Base-by-base conservation (phyloP, 2,888 invertebrate genomes). In the Desoria tigrina region DNA sequence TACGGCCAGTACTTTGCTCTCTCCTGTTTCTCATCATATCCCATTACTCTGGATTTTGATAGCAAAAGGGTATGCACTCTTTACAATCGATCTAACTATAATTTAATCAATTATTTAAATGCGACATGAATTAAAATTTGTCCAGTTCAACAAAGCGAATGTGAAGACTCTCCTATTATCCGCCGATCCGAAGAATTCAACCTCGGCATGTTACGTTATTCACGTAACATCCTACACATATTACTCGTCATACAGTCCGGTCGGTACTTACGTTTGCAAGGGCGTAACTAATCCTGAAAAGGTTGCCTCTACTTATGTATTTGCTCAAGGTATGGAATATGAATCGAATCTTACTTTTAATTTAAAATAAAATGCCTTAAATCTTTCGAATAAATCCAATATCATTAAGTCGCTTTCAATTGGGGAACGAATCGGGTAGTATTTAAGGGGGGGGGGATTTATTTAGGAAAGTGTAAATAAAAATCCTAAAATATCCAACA, bases 21-120 rank as follows among this genome's bases (percentile, higher is more conserved):
- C 21, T 16, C 9, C 54, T 54, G 54, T 28, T 9, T 54, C n/a
- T 27, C 54, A 2, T 2, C 2, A 7, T 54, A 28, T 54, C 54
- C 54, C 4, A 28, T 54, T 28, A 28, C 54, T 3, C 9, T 54
- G 14, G 54, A 54, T 3, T 54, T 54, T 28, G 54, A 54, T n/a
- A 32, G 54, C 6, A 28, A 26, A 6, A 26, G 28, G 54, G 54
- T 54, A 54, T 21, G 23, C 24, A 21, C 9, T 23, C 16, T 18
- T 18, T 32, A 32, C 32, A 7, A 32, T 32, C 32, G 32, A 32
- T 32, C 32, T 6, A 45, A 21, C n/a, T 45, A 45, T 39, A 45
- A 21, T n/a, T 23, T 51, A 6, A 14, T 51, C 7, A 24, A 51
- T 7, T 51, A 23, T 21, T 4, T 24, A 18, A 51, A 51, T 45